A percentile compares a stretch with the other conserved stretches of the same genome.
Conservation (phyloP, 2,888 invertebrate species). For the Neoitamus cyanurus region DNA sequence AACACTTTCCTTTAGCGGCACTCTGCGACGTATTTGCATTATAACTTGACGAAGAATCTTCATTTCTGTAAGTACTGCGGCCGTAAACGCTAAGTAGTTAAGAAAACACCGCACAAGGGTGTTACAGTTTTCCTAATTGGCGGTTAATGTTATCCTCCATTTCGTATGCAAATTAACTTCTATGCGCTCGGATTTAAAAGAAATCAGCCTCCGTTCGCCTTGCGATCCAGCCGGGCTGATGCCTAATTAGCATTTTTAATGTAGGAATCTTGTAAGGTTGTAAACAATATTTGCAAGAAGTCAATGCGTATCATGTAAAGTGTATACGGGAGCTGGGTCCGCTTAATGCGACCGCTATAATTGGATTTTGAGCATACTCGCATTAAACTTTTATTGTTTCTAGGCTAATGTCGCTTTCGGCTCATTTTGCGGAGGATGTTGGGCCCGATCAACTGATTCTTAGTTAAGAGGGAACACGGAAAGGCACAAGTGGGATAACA, state of each 20-base stretch:
- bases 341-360: slow-evolving; percentile 32
- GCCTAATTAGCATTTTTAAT: slow-evolving; percentile 66
- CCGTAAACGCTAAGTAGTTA: slow-evolving; percentile 26
- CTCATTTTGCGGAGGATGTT: not conserved
- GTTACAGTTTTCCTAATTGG: slow-evolving; percentile 67
- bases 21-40: not conserved
- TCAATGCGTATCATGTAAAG: slow-evolving; percentile 47
- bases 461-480: not conserved
- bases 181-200: slow-evolving; percentile 49
- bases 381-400: slow-evolving; percentile 44
- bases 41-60: not conserved
- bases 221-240: slow-evolving; percentile 34
- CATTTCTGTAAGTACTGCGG: slow-evolving; percentile 25
- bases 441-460: not conserved
- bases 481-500: not conserved
- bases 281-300: slow-evolving; percentile 55
- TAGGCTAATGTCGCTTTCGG: not conserved
- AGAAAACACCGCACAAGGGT: slow-evolving; percentile 50
- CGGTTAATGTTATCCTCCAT: slow-evolving; percentile 63
- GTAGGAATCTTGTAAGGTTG: slow-evolving; percentile 63
- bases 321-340: slow-evolving; percentile 8
- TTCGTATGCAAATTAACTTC: slow-evolving; percentile 52
- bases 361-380: slow-evolving; percentile 43
- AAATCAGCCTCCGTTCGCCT: slow-evolving; percentile 34
- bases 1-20: not conserved